These are phyloP conservation scores for Sipha flava DNA, from an alignment of 1,140 invertebrate species.

Conservation along the genomic window DNA sequence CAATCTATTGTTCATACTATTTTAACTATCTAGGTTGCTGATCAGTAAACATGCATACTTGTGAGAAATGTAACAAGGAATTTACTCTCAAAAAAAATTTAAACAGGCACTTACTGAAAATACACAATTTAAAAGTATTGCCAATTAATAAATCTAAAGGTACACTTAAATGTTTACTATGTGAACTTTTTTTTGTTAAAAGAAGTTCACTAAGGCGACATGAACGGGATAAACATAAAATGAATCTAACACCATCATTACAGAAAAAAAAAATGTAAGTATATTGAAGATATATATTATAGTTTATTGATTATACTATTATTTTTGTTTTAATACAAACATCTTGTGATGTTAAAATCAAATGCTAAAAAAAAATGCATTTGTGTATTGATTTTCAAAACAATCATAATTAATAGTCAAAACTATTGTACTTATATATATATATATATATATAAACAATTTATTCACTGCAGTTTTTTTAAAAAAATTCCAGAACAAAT, in stretches of 20 bases:
- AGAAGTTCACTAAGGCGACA: neutral
- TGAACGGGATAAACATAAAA: neutral
- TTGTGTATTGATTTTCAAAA: no score
- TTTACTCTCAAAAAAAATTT: neutral
- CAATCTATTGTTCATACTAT: no score
- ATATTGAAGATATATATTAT: neutral
- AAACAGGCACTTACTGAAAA: neutral
- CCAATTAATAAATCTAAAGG: neutral
- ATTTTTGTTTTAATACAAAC: neutral
- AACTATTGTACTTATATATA: no score
- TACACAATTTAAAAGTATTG: neutral
- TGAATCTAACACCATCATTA: neutral
- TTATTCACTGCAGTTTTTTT: no score
- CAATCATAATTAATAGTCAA: no score
- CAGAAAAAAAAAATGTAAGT: neutral
- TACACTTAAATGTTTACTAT: neutral
- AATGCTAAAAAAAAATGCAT: no score
- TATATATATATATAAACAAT: no score
- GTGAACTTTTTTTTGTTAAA: neutral
- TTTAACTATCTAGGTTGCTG: neutral
- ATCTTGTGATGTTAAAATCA: no score
- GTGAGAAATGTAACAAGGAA: neutral
- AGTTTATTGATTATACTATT: neutral
- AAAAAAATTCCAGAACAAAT: neutral
- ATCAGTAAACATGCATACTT: neutral